phyloP scores from a whole-genome alignment of 2,888 invertebrate species.

The Tyria jacobaeae region DNA sequence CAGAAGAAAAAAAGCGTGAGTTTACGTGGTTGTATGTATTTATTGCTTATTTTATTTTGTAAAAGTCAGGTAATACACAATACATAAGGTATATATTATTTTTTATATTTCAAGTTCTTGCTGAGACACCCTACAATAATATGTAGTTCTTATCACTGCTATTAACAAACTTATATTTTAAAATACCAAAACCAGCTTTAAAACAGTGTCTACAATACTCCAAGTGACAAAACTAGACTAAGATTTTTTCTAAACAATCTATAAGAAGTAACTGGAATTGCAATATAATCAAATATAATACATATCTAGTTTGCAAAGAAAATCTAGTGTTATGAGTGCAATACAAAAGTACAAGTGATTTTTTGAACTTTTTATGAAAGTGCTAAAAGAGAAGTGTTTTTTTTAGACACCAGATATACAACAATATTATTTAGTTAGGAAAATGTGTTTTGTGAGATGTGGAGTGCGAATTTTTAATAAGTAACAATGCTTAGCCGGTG shows the following conservation, averaged over 20 bases:
- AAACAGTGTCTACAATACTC: conserved; percentile 15
- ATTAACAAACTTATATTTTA: neutral
- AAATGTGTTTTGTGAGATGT: conserved; percentile 41
- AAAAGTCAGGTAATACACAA: no score
- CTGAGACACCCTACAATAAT: no score
- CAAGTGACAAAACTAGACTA: conserved; percentile 12
- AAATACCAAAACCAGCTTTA: conserved; percentile 18
- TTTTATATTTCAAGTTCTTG: no score
- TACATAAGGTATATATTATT: no score
- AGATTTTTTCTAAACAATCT: neutral
- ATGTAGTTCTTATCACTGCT: no score
- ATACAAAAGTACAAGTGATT: conserved; percentile 20
- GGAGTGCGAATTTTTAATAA: conserved; percentile 40
- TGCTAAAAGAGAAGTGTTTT: conserved; percentile 18
- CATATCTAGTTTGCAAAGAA: conserved; percentile 35
- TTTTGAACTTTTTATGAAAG: conserved; percentile 36
- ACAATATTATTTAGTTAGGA: conserved; percentile 20
- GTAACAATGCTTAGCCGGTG: conserved; percentile 91
- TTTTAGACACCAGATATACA: conserved; percentile 15
- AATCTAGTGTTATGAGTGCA: conserved; percentile 7
- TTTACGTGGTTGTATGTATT: no score
- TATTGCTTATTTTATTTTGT: no score
- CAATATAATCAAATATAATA: conserved; percentile 32
- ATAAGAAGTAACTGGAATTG: conserved; percentile 35
- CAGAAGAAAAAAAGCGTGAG: no score